Conservation (phyloP, 2,113 vertebrate species). For the Chloropsis cyanopogon region DNA sequence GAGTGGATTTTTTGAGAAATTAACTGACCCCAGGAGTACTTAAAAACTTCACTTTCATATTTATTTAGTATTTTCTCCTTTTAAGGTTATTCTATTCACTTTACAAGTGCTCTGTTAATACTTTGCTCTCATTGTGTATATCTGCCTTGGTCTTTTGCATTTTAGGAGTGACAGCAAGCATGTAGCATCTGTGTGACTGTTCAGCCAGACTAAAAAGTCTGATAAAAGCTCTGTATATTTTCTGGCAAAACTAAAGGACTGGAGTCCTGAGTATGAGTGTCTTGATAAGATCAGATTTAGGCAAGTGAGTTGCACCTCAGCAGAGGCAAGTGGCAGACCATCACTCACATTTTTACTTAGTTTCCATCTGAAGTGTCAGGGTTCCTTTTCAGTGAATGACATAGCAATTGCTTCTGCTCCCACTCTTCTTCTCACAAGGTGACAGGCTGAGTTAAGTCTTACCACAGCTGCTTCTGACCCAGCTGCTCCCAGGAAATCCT, state of each 20-base stretch:
- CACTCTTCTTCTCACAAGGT: background rate
- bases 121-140: background rate
- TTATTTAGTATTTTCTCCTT: background rate
- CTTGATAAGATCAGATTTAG: background rate
- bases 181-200: background rate
- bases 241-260: background rate
- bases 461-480: background rate
- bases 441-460: background rate
- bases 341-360: background rate
- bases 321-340: background rate
- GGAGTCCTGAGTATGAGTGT: background rate
- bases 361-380: background rate
- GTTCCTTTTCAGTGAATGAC: background rate
- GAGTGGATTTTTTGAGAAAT: background rate
- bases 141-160: background rate
- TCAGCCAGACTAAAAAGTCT: background rate
- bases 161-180: background rate
- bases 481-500: background rate
- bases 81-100: background rate
- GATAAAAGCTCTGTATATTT: background rate
- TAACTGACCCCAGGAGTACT: background rate
- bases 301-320: background rate
- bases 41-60: background rate
- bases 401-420: background rate
- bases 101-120: background rate